Base-by-base conservation (phyloP, 1,140 invertebrate genomes). In the Ganaspis sp. region DNA sequence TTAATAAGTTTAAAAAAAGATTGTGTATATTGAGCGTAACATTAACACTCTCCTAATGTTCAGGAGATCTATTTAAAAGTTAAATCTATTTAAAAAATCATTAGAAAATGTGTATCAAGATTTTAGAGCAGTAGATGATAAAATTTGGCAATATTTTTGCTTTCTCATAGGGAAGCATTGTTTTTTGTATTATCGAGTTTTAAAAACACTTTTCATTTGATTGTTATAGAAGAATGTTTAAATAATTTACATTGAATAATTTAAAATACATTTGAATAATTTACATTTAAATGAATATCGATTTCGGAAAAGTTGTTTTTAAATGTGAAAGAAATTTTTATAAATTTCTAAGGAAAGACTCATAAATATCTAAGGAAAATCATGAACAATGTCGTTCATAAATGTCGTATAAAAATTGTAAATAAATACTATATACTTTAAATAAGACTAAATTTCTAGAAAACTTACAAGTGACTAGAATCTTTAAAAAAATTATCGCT, bases 321-420 rank as follows among this genome's bases (percentile, higher is more conserved):
- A n/a, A n/a, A n/a, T n/a, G n/a, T n/a, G n/a, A n/a, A n/a, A n/a
- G n/a, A n/a, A n/a, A n/a, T n/a, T n/a, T 29, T n/a, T 64, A 64
- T 26, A 26, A 8, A 4, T 64, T n/a, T 29, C 58, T 64, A n/a
- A n/a, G n/a, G 0, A 64, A 29, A 64, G 58, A 29, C 58, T 64
- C n/a, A n/a, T n/a, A n/a, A n/a, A n/a, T n/a, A n/a, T n/a, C n/a
- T n/a, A n/a, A n/a, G n/a, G n/a, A n/a, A n/a, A n/a, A n/a, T n/a
- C n/a, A n/a, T n/a, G n/a, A n/a, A n/a, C 45, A 72, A 72, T 49
- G 70, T 9, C n/a, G 38, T n/a, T n/a, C n/a, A n/a, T n/a, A n/a
- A 45, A 29, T 12, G 40, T 72, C 42, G n/a, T 72, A 72, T 72
- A 42, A 45, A 49, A 38, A 72, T n/a, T 72, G 45, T 72, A 72